These are phyloP conservation scores for Electrophaes corylata DNA, from an alignment of 2,888 invertebrate genomes.

Conservation along the genomic window DNA sequence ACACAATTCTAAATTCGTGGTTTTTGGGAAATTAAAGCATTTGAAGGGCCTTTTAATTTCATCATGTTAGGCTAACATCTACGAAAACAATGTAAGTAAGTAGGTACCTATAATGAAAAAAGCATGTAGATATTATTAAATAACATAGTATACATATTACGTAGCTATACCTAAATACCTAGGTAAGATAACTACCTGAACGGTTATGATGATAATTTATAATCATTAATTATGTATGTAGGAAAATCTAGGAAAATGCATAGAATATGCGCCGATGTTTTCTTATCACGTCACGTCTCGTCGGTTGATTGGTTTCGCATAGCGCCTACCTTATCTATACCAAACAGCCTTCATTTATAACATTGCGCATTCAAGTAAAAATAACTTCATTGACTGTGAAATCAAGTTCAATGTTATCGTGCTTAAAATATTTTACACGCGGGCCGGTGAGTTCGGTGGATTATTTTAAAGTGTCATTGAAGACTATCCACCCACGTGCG, in stretches of 20 bases:
- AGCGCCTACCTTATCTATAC: neutral
- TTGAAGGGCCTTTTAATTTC: too few species aligned
- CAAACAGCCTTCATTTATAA: constrained; percentile 8
- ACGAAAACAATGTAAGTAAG: too few species aligned
- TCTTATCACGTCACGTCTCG: constrained; percentile 2
- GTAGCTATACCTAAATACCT: neutral
- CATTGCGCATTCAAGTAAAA: constrained; percentile 39
- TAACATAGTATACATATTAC: too few species aligned
- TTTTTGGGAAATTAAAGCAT: too few species aligned
- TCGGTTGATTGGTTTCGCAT: neutral
- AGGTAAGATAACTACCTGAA: neutral
- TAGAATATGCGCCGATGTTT: neutral
- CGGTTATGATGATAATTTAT: neutral
- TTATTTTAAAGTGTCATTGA: constrained; percentile 52
- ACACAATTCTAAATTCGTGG: too few species aligned
- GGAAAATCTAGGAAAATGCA: too few species aligned
- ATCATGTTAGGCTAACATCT: too few species aligned
- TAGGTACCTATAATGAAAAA: too few species aligned
- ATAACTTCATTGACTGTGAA: constrained; percentile 51
- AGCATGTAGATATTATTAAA: too few species aligned
- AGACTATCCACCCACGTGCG: constrained; percentile 46
- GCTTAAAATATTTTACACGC: constrained; percentile 60
- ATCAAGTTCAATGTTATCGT: constrained; percentile 63
- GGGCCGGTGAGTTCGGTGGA: constrained; percentile 37
- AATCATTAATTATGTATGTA: too few species aligned